A percentile compares a stretch with the other conserved stretches of the same genome.
phyloP scores from a whole-genome alignment of 2,113 vertebrate species.

The Mungos mungo region DNA sequence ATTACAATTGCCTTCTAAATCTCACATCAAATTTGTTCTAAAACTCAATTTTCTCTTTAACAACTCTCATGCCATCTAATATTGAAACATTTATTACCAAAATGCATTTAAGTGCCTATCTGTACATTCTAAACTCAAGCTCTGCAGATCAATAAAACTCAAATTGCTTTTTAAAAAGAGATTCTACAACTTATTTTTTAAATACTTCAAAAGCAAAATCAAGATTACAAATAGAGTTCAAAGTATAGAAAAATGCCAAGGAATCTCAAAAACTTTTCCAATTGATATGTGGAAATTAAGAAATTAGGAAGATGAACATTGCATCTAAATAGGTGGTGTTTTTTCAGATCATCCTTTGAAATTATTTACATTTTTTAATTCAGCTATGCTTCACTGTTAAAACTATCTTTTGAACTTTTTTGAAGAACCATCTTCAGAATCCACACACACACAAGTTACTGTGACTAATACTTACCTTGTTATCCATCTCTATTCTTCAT shows the following conservation, averaged over 20 bases:
- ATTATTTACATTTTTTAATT: not conserved
- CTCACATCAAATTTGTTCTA: constrained; percentile 60
- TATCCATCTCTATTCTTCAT: not conserved
- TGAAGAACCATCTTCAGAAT: not conserved
- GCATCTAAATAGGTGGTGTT: not conserved
- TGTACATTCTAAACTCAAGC: constrained; percentile 64
- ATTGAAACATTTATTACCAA: constrained; percentile 68
- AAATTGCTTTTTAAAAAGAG: constrained; percentile 79
- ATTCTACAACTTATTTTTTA: constrained; percentile 64
- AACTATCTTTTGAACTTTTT: not conserved
- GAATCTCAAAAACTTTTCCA: not conserved
- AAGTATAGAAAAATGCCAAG: not conserved
- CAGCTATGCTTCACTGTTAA: not conserved
- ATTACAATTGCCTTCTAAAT: constrained; percentile 45
- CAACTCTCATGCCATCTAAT: constrained; percentile 61
- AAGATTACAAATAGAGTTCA: constrained; percentile 43
- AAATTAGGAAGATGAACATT: not conserved
- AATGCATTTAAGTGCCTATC: constrained; percentile 67
- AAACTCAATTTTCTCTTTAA: constrained; percentile 71
- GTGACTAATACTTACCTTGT: not conserved
- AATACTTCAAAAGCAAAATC: constrained; percentile 54
- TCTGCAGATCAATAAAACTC: constrained; percentile 68
- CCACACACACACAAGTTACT: not conserved
- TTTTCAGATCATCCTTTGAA: not conserved
- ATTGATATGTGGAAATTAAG: not conserved